phyloP scores from a whole-genome alignment of 2,797 vertebrate genomes.

The Sebastes baramenuke region DNA sequence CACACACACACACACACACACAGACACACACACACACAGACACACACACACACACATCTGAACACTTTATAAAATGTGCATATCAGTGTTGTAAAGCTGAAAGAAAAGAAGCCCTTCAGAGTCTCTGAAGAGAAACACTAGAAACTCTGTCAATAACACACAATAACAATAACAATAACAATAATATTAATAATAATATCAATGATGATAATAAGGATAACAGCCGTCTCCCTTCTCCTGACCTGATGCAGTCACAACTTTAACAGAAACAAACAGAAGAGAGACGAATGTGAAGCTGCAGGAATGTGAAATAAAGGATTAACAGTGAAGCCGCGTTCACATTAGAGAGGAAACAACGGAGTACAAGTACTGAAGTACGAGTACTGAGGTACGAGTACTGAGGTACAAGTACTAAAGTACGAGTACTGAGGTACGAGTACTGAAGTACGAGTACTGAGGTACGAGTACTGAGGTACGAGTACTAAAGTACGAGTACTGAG shows the following conservation, averaged over 20 bases:
- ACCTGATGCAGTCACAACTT: not conserved
- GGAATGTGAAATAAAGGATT: not conserved
- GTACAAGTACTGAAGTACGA: not conserved
- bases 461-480: too few relatives aligned
- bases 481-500: too few relatives aligned
- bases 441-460: too few relatives aligned
- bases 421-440: too few relatives aligned
- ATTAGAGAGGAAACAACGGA: not conserved
- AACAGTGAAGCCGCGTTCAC: not conserved
- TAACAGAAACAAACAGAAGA: not conserved
- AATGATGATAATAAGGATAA: too few relatives aligned
- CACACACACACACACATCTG: too few relatives aligned
- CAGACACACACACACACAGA: too few relatives aligned
- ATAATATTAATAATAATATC: too few relatives aligned
- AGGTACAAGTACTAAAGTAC: too few relatives aligned
- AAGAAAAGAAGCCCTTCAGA: slow-evolving; percentile 9
- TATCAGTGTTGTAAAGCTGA: slow-evolving; percentile 23
- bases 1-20: too few relatives aligned
- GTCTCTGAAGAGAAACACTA: not conserved
- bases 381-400: too few relatives aligned
- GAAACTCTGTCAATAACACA: not conserved
- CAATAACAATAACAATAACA: not conserved
- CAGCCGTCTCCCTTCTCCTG: not conserved
- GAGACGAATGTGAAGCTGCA: not conserved
- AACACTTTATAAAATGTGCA: slow-evolving; percentile 20